Conservation (phyloP, 2,113 vertebrate species). For the Paradoxurus hermaphroditus region DNA sequence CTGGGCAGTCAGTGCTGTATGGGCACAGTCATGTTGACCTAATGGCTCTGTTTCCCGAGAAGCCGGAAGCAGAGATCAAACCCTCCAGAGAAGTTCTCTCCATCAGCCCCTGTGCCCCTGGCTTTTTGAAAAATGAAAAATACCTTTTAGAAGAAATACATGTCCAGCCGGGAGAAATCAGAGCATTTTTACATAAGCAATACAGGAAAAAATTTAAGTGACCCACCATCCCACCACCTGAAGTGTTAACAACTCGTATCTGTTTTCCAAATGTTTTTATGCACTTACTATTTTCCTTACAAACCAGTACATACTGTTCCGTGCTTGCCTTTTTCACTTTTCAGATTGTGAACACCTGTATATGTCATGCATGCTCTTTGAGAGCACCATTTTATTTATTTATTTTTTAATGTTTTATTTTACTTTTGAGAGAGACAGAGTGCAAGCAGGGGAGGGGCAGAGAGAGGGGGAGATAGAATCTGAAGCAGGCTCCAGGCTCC, state of each 20-base stretch:
- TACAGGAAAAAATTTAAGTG: neutral
- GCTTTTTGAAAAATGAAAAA: slow-evolving; percentile 17
- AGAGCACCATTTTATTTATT: neutral
- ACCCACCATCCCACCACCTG: neutral
- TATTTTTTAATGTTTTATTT: no score
- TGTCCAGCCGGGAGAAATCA: neutral
- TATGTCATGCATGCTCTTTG: neutral
- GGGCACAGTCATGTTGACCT: fast-evolving
- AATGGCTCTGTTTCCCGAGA: neutral
- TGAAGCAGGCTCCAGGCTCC: no score
- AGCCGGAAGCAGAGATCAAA: no score
- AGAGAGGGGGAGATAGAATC: no score
- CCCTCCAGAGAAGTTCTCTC: neutral
- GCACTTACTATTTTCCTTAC: neutral
- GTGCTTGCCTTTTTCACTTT: neutral
- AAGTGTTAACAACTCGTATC: neutral
- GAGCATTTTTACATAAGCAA: neutral
- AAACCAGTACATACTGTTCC: neutral
- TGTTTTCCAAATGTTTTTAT: neutral
- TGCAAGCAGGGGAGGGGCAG: no score
- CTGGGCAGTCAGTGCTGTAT: no score
- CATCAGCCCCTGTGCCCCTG: neutral
- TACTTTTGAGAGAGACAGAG: no score
- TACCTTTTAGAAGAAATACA: neutral
- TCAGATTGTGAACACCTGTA: neutral